Conservation (phyloP, 2,797 vertebrate genomes). For the Spizella passerina region DNA sequence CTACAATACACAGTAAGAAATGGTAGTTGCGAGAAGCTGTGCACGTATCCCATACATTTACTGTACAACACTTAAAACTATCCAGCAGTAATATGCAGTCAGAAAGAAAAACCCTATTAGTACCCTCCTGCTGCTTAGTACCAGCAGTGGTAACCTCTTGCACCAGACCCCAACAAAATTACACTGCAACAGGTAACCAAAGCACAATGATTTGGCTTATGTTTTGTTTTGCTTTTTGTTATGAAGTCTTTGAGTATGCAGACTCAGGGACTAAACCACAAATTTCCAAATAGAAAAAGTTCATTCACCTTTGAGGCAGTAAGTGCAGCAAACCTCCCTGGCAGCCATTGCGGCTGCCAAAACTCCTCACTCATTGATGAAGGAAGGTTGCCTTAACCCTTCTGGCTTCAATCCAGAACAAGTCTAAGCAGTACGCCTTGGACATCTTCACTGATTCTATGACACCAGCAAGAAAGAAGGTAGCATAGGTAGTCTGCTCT, state of each 20-base stretch:
- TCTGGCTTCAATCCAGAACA: background rate
- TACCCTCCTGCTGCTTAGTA: background rate
- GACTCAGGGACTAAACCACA: background rate
- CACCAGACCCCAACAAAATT: background rate
- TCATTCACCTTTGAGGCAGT: background rate
- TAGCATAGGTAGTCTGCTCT: background rate
- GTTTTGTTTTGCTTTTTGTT: background rate
- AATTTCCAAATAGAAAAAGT: background rate
- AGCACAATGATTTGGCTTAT: background rate
- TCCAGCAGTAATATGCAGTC: background rate
- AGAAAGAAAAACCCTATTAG: background rate
- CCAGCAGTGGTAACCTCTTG: background rate
- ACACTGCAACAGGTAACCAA: background rate
- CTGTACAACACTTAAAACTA: background rate
- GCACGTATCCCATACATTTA: background rate
- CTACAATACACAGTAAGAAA: background rate
- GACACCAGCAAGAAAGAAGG: background rate
- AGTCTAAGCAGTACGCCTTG: background rate
- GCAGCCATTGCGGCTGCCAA: background rate
- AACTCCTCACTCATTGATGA: background rate
- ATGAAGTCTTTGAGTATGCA: background rate
- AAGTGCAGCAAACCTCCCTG: background rate
- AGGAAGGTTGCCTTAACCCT: background rate
- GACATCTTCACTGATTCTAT: background rate
- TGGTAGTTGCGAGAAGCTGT: fast-evolving